Evolutionary conservation across 1,140 invertebrate genomes (phyloP).

Genomic region (Penaeus chinensis): DNA sequence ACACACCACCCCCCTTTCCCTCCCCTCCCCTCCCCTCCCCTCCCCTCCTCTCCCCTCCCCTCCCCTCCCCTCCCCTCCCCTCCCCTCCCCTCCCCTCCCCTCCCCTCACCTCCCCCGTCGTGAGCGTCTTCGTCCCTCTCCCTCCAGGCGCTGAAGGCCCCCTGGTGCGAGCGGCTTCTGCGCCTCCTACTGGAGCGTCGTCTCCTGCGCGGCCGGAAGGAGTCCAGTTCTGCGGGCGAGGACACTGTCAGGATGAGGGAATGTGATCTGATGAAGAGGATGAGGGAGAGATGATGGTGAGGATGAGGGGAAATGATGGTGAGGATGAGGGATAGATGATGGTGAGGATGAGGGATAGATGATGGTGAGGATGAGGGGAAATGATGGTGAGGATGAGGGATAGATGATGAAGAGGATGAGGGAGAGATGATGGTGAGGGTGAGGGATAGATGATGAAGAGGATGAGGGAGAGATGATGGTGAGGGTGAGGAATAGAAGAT

Average conservation of each 20-base stretch:
- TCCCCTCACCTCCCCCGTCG: background rate
- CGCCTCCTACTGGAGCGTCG: background rate
- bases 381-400: background rate
- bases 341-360: background rate
- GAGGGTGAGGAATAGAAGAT: background rate
- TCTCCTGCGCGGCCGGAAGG: too few relatives aligned
- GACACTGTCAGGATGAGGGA: too few relatives aligned
- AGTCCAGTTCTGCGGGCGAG: too few relatives aligned
- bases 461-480: background rate
- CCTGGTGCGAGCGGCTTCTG: conserved; percentile 5
- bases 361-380: background rate
- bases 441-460: background rate
- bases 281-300: too few relatives aligned
- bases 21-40: too few relatives aligned
- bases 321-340: background rate
- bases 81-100: too few relatives aligned
- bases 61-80: too few relatives aligned
- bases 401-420: background rate
- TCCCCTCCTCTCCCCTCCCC: too few relatives aligned
- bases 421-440: background rate
- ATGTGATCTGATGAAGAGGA: too few relatives aligned
- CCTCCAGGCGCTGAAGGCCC: conserved; percentile 7
- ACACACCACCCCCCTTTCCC: too few relatives aligned
- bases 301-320: background rate
- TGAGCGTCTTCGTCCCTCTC: background rate